Evolutionary conservation across 2,888 invertebrate genomes (phyloP).

Genomic region (Lasioglossum calceatum): DNA sequence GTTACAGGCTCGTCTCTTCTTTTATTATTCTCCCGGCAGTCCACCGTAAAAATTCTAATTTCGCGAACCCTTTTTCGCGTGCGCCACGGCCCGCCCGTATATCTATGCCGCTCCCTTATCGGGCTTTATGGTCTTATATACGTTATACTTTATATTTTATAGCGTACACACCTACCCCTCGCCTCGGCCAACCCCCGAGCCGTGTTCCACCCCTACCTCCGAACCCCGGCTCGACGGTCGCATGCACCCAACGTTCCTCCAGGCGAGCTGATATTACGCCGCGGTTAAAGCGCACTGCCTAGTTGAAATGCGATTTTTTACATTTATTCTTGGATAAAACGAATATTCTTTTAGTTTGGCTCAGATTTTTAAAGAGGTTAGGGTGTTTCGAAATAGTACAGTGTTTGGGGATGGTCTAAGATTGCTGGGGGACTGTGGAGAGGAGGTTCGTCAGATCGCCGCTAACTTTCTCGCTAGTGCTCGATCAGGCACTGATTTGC

Average conservation of each 20-base stretch:
- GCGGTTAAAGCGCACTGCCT: not conserved
- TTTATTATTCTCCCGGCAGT: conserved; percentile 64
- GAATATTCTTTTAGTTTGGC: not conserved
- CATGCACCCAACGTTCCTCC: conserved; percentile 54
- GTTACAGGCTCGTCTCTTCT: conserved; percentile 64
- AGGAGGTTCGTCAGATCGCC: too few relatives aligned
- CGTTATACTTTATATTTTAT: conserved; percentile 81
- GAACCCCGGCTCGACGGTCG: conserved; percentile 44
- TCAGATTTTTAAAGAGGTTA: not conserved
- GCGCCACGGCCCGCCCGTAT: conserved; percentile 68
- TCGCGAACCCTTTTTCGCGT: conserved; percentile 73
- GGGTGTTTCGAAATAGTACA: not conserved
- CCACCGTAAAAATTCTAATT: conserved; percentile 81
- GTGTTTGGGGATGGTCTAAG: not conserved
- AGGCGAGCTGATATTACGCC: not conserved
- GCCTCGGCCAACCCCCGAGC: conserved; percentile 21
- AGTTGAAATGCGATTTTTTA: conserved; percentile 57
- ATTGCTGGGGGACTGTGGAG: not conserved
- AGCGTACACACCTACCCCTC: conserved; percentile 66
- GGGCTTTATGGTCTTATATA: conserved; percentile 79
- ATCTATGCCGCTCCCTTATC: conserved; percentile 79
- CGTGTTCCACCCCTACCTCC: not conserved
- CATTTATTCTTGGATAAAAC: not conserved
- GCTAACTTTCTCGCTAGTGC: too few relatives aligned
- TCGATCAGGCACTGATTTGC: too few relatives aligned